phyloP scores from a whole-genome alignment of 2,113 vertebrate genomes.

The Melanostigma gelatinosum region DNA sequence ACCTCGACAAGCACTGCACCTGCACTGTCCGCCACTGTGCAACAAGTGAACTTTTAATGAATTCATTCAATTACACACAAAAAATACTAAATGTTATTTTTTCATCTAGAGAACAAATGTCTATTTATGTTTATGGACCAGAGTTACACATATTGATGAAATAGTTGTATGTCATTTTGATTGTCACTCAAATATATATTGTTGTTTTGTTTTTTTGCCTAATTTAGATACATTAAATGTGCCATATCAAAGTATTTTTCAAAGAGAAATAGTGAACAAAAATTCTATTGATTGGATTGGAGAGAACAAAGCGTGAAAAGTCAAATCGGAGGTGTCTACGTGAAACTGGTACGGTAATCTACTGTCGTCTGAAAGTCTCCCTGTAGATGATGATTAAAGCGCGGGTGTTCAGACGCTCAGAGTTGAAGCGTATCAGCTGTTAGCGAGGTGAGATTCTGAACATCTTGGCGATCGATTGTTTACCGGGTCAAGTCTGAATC shows the following conservation, averaged over 20 bases:
- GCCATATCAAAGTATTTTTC: slow-evolving; percentile 79
- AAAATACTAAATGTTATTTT: slow-evolving; percentile 74
- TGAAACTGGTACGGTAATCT: slow-evolving; percentile 10
- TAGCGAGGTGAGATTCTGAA: slow-evolving; percentile 5
- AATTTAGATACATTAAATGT: slow-evolving; percentile 75
- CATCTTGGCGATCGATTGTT: slow-evolving; percentile 35
- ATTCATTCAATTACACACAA: slow-evolving; percentile 58
- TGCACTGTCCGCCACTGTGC: slow-evolving; percentile 84
- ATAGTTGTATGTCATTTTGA: slow-evolving; percentile 66
- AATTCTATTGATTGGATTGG: slow-evolving; percentile 49
- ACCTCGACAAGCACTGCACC: slow-evolving; percentile 77
- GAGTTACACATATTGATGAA: slow-evolving; percentile 66
- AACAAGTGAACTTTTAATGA: slow-evolving; percentile 77
- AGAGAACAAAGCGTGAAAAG: slow-evolving; percentile 49
- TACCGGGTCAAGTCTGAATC: slow-evolving; percentile 30
- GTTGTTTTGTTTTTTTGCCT: slow-evolving; percentile 68
- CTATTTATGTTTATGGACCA: slow-evolving; percentile 76
- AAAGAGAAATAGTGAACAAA: slow-evolving; percentile 51
- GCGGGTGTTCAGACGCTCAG: slow-evolving; percentile 35
- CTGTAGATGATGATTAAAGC: slow-evolving; percentile 35
- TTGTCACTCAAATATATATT: slow-evolving; percentile 59
- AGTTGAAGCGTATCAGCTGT: background rate
- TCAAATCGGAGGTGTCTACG: background rate
- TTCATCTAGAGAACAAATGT: slow-evolving; percentile 77
- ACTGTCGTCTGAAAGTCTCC: slow-evolving; percentile 33